Evolutionary conservation across 2,113 vertebrate species (phyloP).

Genomic region (Chunga burmeisteri): DNA sequence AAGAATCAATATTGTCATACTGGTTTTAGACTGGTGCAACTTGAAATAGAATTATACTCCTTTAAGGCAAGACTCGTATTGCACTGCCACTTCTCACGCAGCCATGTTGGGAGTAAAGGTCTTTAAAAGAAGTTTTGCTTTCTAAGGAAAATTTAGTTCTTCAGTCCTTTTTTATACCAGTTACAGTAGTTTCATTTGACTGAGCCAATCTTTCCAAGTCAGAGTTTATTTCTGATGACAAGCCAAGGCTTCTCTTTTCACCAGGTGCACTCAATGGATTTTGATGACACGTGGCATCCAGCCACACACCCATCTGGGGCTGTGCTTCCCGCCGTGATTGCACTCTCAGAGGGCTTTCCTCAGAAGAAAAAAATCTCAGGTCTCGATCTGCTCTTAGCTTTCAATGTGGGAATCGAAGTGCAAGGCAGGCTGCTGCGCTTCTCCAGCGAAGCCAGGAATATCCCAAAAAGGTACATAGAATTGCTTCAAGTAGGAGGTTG

Average conservation of each 20-base stretch:
- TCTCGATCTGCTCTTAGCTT: constrained; percentile 88
- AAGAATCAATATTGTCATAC: neutral
- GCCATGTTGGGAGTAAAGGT: neutral
- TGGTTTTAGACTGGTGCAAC: neutral
- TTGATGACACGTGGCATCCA: constrained; percentile 94
- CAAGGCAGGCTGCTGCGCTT: constrained; percentile 89
- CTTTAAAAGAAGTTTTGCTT: neutral
- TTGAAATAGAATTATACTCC: neutral
- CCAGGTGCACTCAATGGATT: constrained; percentile 96
- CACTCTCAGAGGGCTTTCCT: constrained; percentile 78
- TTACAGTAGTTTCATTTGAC: neutral
- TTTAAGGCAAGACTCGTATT: neutral
- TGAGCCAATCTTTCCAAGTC: neutral
- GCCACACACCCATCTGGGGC: constrained; percentile 95
- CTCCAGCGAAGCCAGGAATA: constrained; percentile 88
- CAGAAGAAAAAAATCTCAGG: constrained; percentile 78
- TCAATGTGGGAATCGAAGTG: constrained; percentile 90
- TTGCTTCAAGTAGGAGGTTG: neutral
- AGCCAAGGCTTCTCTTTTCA: neutral
- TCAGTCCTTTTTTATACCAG: neutral
- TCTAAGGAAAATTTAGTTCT: neutral
- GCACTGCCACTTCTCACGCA: neutral
- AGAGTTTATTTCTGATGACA: neutral
- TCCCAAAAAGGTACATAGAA: constrained; percentile 84
- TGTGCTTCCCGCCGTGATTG: constrained; percentile 83